Evolutionary conservation across 2,888 invertebrate species (phyloP), one percentile per base, ranked within the genome.

Genomic region (Acronicta aceris): DNA sequence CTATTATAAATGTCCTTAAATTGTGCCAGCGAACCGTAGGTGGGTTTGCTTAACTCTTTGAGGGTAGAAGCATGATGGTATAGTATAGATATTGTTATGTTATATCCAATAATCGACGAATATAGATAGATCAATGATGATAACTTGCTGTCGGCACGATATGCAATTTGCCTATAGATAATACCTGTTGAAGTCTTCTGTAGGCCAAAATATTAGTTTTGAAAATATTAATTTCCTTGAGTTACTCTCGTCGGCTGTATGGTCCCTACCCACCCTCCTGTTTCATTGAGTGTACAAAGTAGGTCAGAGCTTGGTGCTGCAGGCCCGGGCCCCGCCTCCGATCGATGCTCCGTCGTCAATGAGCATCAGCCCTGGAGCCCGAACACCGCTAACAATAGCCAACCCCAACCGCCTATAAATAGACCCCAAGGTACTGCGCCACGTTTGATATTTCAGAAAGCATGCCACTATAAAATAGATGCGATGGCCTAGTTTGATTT

Each of bases 281-380:
- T 83, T 87, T 88, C 93, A 93, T 93, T 94, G 92, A 93, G 86
- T 84, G 84, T 81, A 81, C 76, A 81, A 94, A 92, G 83, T 92
- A 82, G 93, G 93, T 92, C 92, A 91, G 65, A 81, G 82, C 86
- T 85, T 78, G 83, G 59, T 76, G 84, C 80, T 87, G 87, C 89
- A 89, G 82, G 79, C 64, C 85, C 84, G 84, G 84, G 83, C 81
- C 71, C 82, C 82, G 81, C 76, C 81, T 78, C 78, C 78, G 90
- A 92, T 93, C 93, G 89, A 92, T 92, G 81, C 65, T 64, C 78
- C 84, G 82, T 86, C 92, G 86, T 92, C 93, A 92, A 92, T 92
- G 90, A 84, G 87, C 60, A 82, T 76, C 80, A 78, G 73, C 81
- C 80, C 81, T 70, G 79, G 74, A 69, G 64, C 74, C 81, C 83